phyloP scores from a whole-genome alignment of 2,113 vertebrate genomes.

The Pimephales promelas region DNA sequence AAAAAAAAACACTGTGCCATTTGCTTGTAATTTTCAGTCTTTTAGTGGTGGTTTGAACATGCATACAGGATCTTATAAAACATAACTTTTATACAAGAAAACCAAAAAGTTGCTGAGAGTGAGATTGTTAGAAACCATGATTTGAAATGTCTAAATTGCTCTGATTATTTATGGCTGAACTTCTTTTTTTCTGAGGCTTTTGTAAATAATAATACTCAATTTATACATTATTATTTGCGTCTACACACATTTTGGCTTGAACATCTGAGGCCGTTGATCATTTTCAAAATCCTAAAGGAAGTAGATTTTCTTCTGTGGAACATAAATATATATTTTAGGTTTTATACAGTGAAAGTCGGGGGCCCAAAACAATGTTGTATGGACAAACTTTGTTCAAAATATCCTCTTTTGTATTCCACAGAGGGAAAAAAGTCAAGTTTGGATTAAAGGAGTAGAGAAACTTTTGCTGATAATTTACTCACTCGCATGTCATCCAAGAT shows the following conservation, averaged over 20 bases:
- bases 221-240: background rate
- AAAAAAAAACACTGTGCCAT: background rate
- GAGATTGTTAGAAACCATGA: background rate
- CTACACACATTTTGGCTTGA: background rate
- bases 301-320: background rate
- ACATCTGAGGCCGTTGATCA: background rate
- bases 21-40: background rate
- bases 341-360: background rate
- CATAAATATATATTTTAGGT: background rate
- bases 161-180: background rate
- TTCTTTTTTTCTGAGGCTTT: background rate
- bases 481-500: no score
- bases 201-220: background rate
- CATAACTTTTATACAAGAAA: background rate
- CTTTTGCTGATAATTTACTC: no score
- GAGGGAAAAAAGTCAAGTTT: no score
- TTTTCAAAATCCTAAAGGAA: background rate
- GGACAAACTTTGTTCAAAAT: background rate
- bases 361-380: background rate
- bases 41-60: conserved; percentile 5
- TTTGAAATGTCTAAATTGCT: background rate
- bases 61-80: background rate
- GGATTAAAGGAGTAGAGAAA: no score
- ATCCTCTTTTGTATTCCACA: background rate
- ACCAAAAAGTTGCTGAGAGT: background rate